Evolutionary conservation across 2,113 vertebrate genomes (phyloP).

Genomic region (Stegastes partitus): DNA sequence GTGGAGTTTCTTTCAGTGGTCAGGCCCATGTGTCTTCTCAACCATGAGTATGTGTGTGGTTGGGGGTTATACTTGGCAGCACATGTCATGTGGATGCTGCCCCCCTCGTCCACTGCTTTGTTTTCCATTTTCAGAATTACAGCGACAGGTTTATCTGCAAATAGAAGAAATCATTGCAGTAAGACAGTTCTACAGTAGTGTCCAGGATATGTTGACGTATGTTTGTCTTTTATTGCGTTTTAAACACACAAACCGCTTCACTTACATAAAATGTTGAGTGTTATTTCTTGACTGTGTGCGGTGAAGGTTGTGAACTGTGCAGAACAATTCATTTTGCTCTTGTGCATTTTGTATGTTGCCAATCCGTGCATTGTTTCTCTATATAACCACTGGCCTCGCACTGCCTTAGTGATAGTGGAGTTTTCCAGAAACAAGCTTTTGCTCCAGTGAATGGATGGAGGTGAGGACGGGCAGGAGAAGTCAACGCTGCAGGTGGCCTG

Average conservation of each 20-base stretch:
- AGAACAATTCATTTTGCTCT: constrained; percentile 36
- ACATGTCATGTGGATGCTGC: constrained; percentile 40
- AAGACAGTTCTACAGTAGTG: not conserved
- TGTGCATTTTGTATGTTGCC: constrained; percentile 32
- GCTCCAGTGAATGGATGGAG: constrained; percentile 50
- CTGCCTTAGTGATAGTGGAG: not conserved
- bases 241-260: not conserved
- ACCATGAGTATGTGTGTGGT: constrained; percentile 51
- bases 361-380: not conserved
- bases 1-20: constrained; percentile 1
- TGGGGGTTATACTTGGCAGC: constrained; percentile 35
- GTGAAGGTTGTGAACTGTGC: constrained; percentile 17
- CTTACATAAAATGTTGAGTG: constrained; percentile 60
- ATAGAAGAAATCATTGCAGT: not conserved
- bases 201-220: not conserved
- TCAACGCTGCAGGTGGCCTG: constrained; percentile 40
- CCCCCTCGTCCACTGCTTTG: constrained; percentile 22
- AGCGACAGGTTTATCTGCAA: constrained; percentile 54
- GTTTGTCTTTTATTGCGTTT: not conserved
- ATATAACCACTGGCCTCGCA: constrained; percentile 16
- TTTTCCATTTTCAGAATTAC: constrained; percentile 29
- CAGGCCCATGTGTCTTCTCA: constrained; percentile 22
- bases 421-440: not conserved
- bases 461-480: constrained; percentile 55
- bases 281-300: constrained; percentile 18